Percentiles rank a stretch among this genome's conserved stretches.
Conservation (phyloP, 1,140 invertebrate species). For the Anadara kagoshimensis region DNA sequence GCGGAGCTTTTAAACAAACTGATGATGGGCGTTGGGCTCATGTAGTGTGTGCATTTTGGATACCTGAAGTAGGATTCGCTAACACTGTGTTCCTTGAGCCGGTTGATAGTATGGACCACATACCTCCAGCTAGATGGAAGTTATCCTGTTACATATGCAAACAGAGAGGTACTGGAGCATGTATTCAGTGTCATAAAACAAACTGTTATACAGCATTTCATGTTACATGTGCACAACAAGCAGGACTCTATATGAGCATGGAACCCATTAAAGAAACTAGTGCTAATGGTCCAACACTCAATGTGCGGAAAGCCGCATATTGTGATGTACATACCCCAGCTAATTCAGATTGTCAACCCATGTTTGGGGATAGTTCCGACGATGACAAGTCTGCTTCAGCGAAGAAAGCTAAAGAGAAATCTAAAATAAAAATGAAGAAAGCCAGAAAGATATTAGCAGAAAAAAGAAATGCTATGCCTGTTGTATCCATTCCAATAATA, state of each 20-base stretch:
- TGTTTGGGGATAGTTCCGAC: constrained; percentile 59
- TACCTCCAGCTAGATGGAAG: constrained; percentile 95
- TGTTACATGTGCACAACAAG: constrained; percentile 98
- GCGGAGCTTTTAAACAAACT: constrained; percentile 99
- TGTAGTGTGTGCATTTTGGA: constrained; percentile 99
- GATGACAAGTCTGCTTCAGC: constrained; percentile 70
- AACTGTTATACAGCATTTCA: constrained; percentile 99
- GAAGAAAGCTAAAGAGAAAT: constrained; percentile 76
- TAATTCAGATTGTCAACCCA: constrained; percentile 63
- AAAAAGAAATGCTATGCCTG: constrained; percentile 90
- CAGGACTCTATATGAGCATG: constrained; percentile 96
- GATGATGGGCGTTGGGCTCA: constrained; percentile 97
- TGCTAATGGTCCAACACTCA: constrained; percentile 71
- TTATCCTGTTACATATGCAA: constrained; percentile 98
- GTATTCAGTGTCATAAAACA: constrained; percentile 97
- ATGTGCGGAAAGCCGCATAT: constrained; percentile 96
- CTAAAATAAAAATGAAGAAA: constrained; percentile 83
- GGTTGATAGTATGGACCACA: constrained; percentile 96
- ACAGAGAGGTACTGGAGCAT: constrained; percentile 93
- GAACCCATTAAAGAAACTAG: constrained; percentile 78
- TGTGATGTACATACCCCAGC: constrained; percentile 94
- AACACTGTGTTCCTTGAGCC: constrained; percentile 94
- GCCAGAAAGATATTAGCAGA: constrained; percentile 86
- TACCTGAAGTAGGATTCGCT: constrained; percentile 98
- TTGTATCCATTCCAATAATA: constrained; percentile 95